Evolutionary conservation across 2,113 vertebrate species (phyloP).

Genomic region (Athene cunicularia): DNA sequence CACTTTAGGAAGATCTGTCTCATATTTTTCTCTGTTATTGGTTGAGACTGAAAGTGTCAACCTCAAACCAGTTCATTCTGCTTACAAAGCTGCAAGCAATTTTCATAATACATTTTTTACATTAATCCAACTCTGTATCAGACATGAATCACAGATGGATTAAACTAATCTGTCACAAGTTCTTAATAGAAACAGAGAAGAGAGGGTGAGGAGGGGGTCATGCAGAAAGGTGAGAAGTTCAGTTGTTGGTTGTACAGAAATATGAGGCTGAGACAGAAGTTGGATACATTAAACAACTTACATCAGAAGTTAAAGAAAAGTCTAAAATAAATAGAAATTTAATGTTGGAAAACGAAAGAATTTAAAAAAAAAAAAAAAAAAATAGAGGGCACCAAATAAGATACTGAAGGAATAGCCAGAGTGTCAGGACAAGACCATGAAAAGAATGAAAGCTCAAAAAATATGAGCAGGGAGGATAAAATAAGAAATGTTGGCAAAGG

Average conservation of each 20-base stretch:
- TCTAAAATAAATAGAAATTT: not conserved
- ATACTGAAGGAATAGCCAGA: not conserved
- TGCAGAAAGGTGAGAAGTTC: not conserved
- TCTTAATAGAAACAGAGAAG: conserved; percentile 19
- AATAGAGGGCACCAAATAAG: not conserved
- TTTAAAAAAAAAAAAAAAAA: not conserved
- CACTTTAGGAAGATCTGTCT: not conserved
- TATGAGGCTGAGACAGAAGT: not conserved
- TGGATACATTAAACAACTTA: not conserved
- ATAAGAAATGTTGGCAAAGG: not conserved
- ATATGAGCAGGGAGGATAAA: not conserved
- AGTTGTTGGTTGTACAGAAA: not conserved
- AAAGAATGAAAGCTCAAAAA: not conserved
- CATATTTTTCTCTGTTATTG: not conserved
- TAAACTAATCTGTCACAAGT: conserved; percentile 49
- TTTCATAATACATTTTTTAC: conserved; percentile 21
- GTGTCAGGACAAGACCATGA: not conserved
- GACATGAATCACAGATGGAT: conserved; percentile 8
- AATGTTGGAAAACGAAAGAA: not conserved
- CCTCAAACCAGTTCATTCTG: not conserved
- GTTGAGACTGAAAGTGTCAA: not conserved
- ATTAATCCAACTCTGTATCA: conserved; percentile 14
- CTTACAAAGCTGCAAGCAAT: conserved; percentile 24
- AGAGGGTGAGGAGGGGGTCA: not conserved
- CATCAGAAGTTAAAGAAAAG: not conserved